These are phyloP conservation scores for Macquaria ambigua DNA, from an alignment of 2,113 vertebrate species.

Conservation along the genomic window DNA sequence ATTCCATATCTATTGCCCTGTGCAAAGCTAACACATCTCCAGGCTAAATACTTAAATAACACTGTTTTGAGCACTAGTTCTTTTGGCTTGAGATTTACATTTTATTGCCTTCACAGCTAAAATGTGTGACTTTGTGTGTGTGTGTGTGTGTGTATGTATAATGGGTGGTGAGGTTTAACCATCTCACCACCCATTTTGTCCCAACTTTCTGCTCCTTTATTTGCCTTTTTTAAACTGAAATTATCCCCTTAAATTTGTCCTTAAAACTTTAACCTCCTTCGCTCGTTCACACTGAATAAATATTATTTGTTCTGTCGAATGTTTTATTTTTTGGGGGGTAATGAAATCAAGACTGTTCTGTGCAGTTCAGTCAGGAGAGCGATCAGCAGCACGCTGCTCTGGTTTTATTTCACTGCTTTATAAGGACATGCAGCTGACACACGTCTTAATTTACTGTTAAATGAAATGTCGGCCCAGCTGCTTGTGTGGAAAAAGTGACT, in stretches of 20 bases:
- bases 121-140: background rate
- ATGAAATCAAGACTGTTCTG: background rate
- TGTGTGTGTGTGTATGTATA: too few species aligned
- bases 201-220: too few species aligned
- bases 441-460: conserved; percentile 63
- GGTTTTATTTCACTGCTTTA: conserved; percentile 77
- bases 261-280: background rate
- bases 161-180: too few species aligned
- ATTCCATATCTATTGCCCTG: too few species aligned
- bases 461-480: conserved; percentile 57
- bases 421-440: conserved; percentile 74
- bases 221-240: background rate
- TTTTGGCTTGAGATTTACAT: background rate
- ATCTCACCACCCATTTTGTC: too few species aligned
- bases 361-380: conserved; percentile 6
- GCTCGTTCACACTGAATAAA: background rate
- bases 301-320: background rate
- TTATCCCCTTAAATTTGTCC: background rate
- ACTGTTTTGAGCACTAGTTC: background rate
- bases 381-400: conserved; percentile 15
- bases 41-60: background rate
- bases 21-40: background rate
- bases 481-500: conserved; percentile 70
- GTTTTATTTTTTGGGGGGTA: background rate
- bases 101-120: background rate